A percentile compares a stretch with the other conserved stretches of the same genome.
phyloP scores from a whole-genome alignment of 2,113 vertebrate genomes.

The Hoplias malabaricus region DNA sequence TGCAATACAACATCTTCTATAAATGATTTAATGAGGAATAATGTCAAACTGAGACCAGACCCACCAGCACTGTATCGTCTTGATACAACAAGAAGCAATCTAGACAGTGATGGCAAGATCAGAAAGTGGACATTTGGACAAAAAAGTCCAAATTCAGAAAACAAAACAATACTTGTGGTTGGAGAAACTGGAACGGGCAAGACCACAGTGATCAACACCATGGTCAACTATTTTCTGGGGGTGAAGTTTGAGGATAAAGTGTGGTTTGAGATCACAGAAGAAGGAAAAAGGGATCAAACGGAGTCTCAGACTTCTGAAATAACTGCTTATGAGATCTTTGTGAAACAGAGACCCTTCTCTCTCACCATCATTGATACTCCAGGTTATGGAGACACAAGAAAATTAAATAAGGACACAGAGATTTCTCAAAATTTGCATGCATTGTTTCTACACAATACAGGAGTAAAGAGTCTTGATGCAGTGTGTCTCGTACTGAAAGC shows the following conservation, averaged over 20 bases:
- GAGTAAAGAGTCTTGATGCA: slow-evolving; percentile 7
- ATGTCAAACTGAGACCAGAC: too few species aligned
- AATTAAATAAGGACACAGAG: slow-evolving; percentile 26
- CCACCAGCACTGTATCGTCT: too few species aligned
- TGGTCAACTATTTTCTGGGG: slow-evolving; percentile 52
- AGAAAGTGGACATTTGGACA: slow-evolving; percentile 27
- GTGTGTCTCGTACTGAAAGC: slow-evolving; percentile 28
- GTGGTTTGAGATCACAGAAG: not conserved
- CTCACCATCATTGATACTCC: slow-evolving; percentile 44
- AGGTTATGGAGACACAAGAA: slow-evolving; percentile 47
- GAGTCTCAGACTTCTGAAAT: slow-evolving; percentile 52
- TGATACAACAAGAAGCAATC: not conserved
- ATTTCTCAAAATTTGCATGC: slow-evolving; percentile 29
- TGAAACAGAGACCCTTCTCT: slow-evolving; percentile 29
- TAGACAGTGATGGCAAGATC: not conserved
- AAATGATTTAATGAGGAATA: too few species aligned
- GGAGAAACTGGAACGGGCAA: slow-evolving; percentile 54
- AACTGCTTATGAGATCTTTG: slow-evolving; percentile 48
- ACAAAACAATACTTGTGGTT: slow-evolving; percentile 45
- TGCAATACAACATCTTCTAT: too few species aligned
- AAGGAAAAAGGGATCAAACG: slow-evolving; percentile 32
- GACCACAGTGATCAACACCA: slow-evolving; percentile 52
- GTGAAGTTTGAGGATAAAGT: slow-evolving; percentile 44
- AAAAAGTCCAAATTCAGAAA: not conserved
- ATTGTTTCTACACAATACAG: slow-evolving; percentile 35